Conservation (phyloP, 2,797 vertebrate species). For the Acanthiza pusilla region DNA sequence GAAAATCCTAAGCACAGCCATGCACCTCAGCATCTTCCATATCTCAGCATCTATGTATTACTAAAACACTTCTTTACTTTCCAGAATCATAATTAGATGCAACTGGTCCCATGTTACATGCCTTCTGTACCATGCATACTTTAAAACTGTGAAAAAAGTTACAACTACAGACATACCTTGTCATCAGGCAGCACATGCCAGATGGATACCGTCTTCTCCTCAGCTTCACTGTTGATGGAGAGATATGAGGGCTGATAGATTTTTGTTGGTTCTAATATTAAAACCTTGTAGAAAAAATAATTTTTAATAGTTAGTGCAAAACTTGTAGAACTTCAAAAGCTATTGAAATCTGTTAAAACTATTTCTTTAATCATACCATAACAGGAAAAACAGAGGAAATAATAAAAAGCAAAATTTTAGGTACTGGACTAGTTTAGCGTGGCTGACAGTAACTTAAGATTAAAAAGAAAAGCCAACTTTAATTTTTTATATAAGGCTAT, state of each 20-base stretch:
- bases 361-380: background rate
- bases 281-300: constrained; percentile 76
- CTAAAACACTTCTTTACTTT: background rate
- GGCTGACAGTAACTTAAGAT: background rate
- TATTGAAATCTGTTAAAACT: background rate
- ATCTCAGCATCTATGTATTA: too few species aligned
- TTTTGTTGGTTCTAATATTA: constrained; percentile 97
- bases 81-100: background rate
- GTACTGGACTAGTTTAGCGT: background rate
- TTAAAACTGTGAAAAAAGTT: background rate
- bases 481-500: background rate
- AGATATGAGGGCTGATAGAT: constrained; percentile 96
- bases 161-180: constrained; percentile 76
- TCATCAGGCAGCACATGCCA: constrained; percentile 96
- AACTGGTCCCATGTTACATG: background rate
- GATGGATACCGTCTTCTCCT: constrained; percentile 93
- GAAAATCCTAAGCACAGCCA: background rate
- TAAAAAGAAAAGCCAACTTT: background rate
- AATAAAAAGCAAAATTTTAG: background rate
- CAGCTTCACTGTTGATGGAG: constrained; percentile 94
- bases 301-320: background rate
- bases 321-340: background rate
- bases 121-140: background rate
- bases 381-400: background rate
- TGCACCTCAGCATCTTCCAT: background rate